Percentiles rank a stretch among this genome's conserved stretches.
These are phyloP conservation scores for Spicauda simplicius DNA, from an alignment of 2,888 invertebrate genomes.

Conservation along the genomic window DNA sequence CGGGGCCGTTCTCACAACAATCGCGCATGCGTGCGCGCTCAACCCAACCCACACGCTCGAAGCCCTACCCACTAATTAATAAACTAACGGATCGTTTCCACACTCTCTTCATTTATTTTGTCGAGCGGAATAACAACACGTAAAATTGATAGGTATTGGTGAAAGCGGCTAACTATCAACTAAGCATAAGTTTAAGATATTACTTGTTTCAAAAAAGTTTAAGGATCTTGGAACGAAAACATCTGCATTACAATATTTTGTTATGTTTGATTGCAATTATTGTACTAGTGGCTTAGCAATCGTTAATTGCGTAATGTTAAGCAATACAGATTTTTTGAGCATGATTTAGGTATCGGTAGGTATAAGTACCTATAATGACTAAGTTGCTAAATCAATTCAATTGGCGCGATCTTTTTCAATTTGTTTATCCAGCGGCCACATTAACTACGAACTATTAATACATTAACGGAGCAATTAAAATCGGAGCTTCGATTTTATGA, in stretches of 20 bases:
- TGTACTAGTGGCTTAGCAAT: no score
- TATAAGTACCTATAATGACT: neutral
- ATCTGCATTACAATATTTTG: no score
- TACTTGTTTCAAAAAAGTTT: neutral
- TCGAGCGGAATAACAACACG: constrained; percentile 56
- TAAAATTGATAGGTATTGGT: constrained; percentile 15
- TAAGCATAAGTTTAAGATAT: neutral
- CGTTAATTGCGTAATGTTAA: no score
- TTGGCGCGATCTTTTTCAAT: no score
- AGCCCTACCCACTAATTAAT: constrained; percentile 66
- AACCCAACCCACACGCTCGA: constrained; percentile 51
- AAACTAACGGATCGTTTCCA: constrained; percentile 67
- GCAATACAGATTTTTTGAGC: no score
- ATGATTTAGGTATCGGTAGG: no score
- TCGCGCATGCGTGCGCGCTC: constrained; percentile 48
- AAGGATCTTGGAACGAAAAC: no score
- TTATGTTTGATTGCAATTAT: no score
- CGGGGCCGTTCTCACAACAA: constrained; percentile 61
- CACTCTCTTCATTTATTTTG: constrained; percentile 64
- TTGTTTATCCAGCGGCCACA: neutral
- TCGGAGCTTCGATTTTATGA: constrained; percentile 38
- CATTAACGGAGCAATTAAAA: constrained; percentile 26
- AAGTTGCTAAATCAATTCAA: neutral
- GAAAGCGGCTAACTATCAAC: constrained; percentile 9
- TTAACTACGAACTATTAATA: constrained; percentile 28